Evolutionary conservation across 2,888 invertebrate species (phyloP).

Genomic region (Drosophila meridiana): DNA sequence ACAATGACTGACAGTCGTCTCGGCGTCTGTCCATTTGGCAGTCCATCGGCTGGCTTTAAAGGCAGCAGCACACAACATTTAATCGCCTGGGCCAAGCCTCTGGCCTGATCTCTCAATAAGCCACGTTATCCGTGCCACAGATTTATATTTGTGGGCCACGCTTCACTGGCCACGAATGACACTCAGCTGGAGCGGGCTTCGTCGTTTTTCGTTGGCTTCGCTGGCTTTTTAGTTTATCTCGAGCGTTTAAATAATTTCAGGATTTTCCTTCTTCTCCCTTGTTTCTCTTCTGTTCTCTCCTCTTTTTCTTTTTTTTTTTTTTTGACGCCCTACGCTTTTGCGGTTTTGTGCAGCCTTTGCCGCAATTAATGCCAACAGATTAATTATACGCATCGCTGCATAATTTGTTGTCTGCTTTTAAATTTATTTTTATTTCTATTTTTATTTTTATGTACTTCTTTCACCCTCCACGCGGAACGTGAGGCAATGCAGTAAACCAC

Average conservation of each 20-base stretch:
- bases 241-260: constrained; percentile 71
- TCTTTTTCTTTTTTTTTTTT: constrained; percentile 8
- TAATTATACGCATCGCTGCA: constrained; percentile 79
- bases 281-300: not conserved
- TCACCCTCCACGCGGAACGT: constrained; percentile 8
- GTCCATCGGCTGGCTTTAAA: constrained; percentile 58
- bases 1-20: constrained; percentile 15
- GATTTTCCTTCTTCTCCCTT: not conserved
- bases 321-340: constrained; percentile 25
- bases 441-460: constrained; percentile 39
- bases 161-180: constrained; percentile 68
- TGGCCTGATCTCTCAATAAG: constrained; percentile 53
- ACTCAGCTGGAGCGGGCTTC: constrained; percentile 36
- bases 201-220: not conserved
- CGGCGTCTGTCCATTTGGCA: constrained; percentile 17
- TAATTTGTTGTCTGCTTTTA: constrained; percentile 60
- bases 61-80: constrained; percentile 51
- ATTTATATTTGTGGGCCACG: constrained; percentile 68
- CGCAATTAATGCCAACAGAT: constrained; percentile 79
- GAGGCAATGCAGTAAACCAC: constrained; percentile 11
- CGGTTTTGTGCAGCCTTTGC: constrained; percentile 62
- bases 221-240: constrained; percentile 63
- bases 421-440: constrained; percentile 57
- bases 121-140: constrained; percentile 44
- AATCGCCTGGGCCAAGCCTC: constrained; percentile 32